Evolutionary conservation across 2,888 invertebrate species (phyloP), one percentile per base, ranked within the genome.

Genomic region (Catocala fraxini): DNA sequence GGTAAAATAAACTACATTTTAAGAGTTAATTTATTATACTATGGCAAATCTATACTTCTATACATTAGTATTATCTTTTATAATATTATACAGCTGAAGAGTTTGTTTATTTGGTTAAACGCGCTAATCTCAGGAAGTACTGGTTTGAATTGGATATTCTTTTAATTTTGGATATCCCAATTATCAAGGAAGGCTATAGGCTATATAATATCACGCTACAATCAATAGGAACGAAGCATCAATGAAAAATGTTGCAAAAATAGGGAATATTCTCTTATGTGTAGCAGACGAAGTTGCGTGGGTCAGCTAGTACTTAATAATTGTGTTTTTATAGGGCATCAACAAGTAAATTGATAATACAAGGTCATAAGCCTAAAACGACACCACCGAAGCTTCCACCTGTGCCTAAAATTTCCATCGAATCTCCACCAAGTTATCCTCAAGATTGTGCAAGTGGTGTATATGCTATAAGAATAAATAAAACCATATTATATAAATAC

Each of bases 391-490:
- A 85, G 57, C 41, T 78, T 41, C 86, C 88, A n/a, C 67, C 71
- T 0, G 33, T 86, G 9, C 92, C 92, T 12, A 51, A 56, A 1
- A 83, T 93, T 53, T 65, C 59, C 5, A 53, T 88, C n/a, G 68
- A 75, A 4, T 70, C 66, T 39, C 63, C 77, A 3, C 46, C 53
- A 2, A 62, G 57, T 34, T 35, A 46, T 9, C 15, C 46, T 6
- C 65, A 65, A 13, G 71, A 80, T 35, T 63, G 72, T 4, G 59
- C 84, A 4, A 70, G 64, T 34, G 70, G 75, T 4, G 79, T 91
- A 5, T 90, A 87, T 73, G 90, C 92, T 13, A 51, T 93, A 1
- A 88, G 83, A 82, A 88, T 94, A 56, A 93, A 94, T 65, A 86
- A 91, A 54, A 87, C 89, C 0, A 68, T 93, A 9, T 75, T 91